Base-by-base conservation (phyloP, 2,113 vertebrate genomes). In the Tachysurus vachellii region DNA sequence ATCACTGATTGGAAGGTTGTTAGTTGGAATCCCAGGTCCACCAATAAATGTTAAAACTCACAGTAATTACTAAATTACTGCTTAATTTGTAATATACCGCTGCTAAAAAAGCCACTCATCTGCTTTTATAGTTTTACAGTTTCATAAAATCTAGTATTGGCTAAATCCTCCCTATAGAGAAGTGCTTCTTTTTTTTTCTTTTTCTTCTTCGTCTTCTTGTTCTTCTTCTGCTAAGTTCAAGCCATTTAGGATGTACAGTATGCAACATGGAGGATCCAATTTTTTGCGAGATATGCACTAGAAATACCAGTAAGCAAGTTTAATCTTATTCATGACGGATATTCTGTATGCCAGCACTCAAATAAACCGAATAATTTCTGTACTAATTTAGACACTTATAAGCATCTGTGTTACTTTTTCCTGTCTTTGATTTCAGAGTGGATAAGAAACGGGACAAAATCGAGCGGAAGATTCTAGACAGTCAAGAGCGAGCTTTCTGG, bases 381-480 rank as follows among this genome's bases (percentile, higher is more conserved):
- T 2, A 36, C 36, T 36, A 36, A 36, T 36, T 36, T 36, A 36
- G 36, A 62, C 57, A 2, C 36, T 23, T 61, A 31, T 21, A 53
- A 19, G 21, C 17, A n/a, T 56, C 5, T 56, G 50, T 16, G 4
- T 70, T 11, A 9, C 19, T 14, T 57, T 64, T 42, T 50, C 7
- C 17, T 61, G n/a, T 87, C 10, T 57, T 36, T 61, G 64, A 73
- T 89, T 71, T 68, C 92, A 97, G 97, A 92, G 96, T 97, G 14
- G 97, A 97, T 90, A 96, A 96, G 62, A 97, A 97, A 93, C 96
- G 96, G 82, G 97, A 97, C 92, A 97, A 97, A 93, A 97, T 96
- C 5, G 97, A 97, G 93, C 94, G 97, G 81, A 97, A 97, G 92
- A 97, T 97, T 91, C 90, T 97, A 93, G 97, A 97, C 91, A 97